Evolutionary conservation across 2,113 vertebrate genomes (phyloP), one percentile per base, ranked within the genome.

Genomic region (Balaeniceps rex): DNA sequence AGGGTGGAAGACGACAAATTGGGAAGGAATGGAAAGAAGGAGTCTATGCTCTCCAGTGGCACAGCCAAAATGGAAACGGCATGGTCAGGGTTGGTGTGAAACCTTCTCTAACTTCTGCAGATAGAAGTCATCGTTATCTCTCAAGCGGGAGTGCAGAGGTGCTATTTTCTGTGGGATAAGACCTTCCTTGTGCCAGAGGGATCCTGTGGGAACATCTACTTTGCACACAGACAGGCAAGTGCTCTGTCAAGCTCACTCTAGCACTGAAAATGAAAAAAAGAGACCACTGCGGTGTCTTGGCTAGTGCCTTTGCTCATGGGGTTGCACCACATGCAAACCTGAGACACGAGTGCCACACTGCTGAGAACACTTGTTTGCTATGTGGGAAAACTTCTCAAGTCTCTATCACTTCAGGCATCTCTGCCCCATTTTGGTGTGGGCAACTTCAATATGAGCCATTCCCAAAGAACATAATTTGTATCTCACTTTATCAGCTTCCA

Each of bases 141-240:
- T 33, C 19, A 40, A 60, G 14, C 2, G 4, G 2, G 7, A 49
- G 10, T 6, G 1, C 31, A 69, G 44, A 54, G 14, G 7, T 36
- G 19, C 3, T 9, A 26, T 52, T 19, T 91, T 61, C 23, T 71
- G n/a, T 13, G 34, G 28, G 24, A 42, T 16, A 60, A 54, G 25
- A 26, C 44, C 10, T 81, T 86, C 18, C 54, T 49, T 36, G 24
- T 38, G 26, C 44, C 47, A 84, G 24, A 63, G 14, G 21, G n/a
- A 75, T 55, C 57, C 33, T 4, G 0, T 66, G 6, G 49, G 80
- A 74, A 65, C 19, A 88, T 2, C 24, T 42, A 7, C 0, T 0
- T 7, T 66, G 28, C 51, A 74, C 19, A 61, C 12, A 66, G 25
- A 44, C 22, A 18, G 8, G 12, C 21, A 63, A 65, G 24, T 22